Evolutionary conservation across 1,140 invertebrate genomes (phyloP).

Genomic region (Drosophila pseudoobscura): DNA sequence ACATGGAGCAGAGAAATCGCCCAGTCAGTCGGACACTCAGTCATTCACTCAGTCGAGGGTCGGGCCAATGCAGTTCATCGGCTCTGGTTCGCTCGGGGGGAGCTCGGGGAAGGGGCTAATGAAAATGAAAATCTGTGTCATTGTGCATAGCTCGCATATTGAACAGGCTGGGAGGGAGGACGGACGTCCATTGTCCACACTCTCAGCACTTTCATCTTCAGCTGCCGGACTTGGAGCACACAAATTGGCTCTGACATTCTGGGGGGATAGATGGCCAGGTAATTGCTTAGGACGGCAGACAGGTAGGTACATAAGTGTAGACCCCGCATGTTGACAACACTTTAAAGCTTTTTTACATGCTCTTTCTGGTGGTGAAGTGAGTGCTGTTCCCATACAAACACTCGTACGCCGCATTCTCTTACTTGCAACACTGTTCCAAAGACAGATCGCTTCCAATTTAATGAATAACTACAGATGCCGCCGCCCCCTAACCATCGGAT

Average conservation of each 20-base stretch:
- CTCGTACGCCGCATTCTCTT: background rate
- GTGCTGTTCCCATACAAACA: too few species aligned
- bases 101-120: conserved; percentile 7
- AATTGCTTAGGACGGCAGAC: conserved; percentile 40
- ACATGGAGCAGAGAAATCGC: conserved; percentile 6
- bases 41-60: conserved; percentile 8
- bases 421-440: background rate
- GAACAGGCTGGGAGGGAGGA: conserved; percentile 27
- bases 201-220: conserved; percentile 43
- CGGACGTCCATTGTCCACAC: conserved; percentile 26
- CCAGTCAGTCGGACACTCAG: conserved; percentile 43
- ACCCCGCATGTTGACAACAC: conserved; percentile 20
- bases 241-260: conserved; percentile 54
- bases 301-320: conserved; percentile 1
- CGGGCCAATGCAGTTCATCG: conserved; percentile 28
- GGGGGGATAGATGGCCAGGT: conserved; percentile 39
- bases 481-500: background rate
- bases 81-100: conserved; percentile 24
- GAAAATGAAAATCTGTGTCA: conserved; percentile 75
- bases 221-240: conserved; percentile 20
- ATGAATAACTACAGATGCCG: background rate
- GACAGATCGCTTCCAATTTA: background rate
- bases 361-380: background rate
- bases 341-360: conserved; percentile 21
- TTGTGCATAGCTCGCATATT: conserved; percentile 69